Evolutionary conservation across 2,888 invertebrate genomes (phyloP).

Genomic region (Dicyrtoma fusca): DNA sequence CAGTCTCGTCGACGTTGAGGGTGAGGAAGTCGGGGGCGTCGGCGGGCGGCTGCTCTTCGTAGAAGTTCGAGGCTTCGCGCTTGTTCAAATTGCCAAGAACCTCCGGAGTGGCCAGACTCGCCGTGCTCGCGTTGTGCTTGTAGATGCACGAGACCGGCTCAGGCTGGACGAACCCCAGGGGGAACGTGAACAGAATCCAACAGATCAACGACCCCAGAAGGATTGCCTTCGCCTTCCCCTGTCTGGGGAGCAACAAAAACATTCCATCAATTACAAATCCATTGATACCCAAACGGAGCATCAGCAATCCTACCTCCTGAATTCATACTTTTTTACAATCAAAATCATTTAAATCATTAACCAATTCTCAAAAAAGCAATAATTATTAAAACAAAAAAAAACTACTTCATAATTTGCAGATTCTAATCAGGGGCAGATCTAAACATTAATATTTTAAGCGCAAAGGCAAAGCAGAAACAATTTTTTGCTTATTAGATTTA

Average conservation of each 20-base stretch:
- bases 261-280: too few relatives aligned
- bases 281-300: too few relatives aligned
- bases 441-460: too few relatives aligned
- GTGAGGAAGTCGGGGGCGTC: background rate
- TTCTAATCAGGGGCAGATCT: too few relatives aligned
- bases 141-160: conserved; percentile 85
- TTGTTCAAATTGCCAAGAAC: conserved; percentile 40
- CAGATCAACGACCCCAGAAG: conserved; percentile 87
- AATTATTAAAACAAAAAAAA: conserved; percentile 8
- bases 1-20: background rate
- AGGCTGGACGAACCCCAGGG: conserved; percentile 93
- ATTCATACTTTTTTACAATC: too few relatives aligned
- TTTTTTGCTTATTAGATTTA: too few relatives aligned
- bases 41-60: conserved; percentile 6
- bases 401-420: background rate
- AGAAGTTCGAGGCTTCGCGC: conserved; percentile 41
- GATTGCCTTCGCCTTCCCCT: conserved; percentile 69
- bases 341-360: too few relatives aligned
- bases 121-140: conserved; percentile 67
- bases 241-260: conserved; percentile 1
- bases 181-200: conserved; percentile 96
- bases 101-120: conserved; percentile 58
- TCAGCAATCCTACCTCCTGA: too few relatives aligned
- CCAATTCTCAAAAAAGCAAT: too few relatives aligned
- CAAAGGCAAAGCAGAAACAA: too few relatives aligned